A percentile compares a stretch with the other conserved stretches of the same genome.
These are phyloP conservation scores for Spialia ferax DNA, from an alignment of 2,888 invertebrate species.

Conservation along the genomic window DNA sequence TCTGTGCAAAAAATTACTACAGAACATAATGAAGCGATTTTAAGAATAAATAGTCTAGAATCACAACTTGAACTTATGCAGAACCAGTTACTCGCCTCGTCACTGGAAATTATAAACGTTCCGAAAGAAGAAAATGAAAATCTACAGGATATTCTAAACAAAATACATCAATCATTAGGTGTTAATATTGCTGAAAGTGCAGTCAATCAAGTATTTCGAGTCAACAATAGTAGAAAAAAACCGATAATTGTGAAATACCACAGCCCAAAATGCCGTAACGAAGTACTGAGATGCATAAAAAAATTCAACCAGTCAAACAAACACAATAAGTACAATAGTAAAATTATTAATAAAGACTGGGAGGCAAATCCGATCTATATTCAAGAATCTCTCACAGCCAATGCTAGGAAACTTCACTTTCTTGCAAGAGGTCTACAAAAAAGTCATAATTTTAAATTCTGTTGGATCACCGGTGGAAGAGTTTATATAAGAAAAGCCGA, in stretches of 20 bases:
- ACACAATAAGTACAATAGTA: neutral
- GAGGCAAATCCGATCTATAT: neutral
- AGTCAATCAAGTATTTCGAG: neutral
- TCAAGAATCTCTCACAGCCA: neutral
- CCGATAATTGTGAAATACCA: neutral
- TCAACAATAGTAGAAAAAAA: neutral
- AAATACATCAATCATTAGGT: neutral
- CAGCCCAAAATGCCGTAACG: neutral
- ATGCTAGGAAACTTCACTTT: neutral
- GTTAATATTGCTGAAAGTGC: neutral
- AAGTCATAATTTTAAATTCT: constrained; percentile 4
- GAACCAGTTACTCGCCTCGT: neutral
- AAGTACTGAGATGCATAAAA: neutral
- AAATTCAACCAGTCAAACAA: neutral
- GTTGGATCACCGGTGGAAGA: neutral
- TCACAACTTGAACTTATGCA: neutral
- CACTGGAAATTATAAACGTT: neutral
- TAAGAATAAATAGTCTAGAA: constrained; percentile 4
- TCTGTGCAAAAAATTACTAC: constrained; percentile 1
- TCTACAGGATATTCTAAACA: neutral
- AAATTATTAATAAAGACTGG: neutral
- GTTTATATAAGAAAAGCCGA: neutral
- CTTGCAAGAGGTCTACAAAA: neutral
- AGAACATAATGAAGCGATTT: neutral
- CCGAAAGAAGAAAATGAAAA: constrained; percentile 2